Conservation (phyloP, 1,140 invertebrate genomes). For the Choristoneura fumiferana region DNA sequence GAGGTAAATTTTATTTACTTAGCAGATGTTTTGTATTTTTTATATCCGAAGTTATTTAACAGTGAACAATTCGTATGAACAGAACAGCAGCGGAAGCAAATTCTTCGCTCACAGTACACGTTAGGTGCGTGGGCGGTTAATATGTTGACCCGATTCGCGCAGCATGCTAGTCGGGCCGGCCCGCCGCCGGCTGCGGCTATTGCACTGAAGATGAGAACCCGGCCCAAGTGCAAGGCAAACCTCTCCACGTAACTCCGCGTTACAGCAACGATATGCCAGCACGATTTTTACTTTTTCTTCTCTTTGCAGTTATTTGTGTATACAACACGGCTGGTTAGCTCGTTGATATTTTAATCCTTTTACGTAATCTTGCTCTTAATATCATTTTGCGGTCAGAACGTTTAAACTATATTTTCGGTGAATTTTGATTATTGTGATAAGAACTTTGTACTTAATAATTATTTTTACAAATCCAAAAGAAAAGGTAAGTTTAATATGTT, state of each 20-base stretch:
- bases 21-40: no score
- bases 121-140: conserved; percentile 23
- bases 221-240: conserved; percentile 67
- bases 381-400: no score
- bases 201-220: conserved; percentile 61
- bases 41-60: no score
- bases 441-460: no score
- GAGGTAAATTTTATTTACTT: no score
- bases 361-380: not conserved
- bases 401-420: no score
- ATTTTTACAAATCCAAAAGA: no score
- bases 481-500: no score
- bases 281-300: conserved; percentile 9
- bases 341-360: conserved; percentile 4
- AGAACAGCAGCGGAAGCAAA: no score
- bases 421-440: no score
- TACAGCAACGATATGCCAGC: conserved; percentile 33
- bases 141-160: conserved; percentile 41
- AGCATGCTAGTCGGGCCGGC: conserved; percentile 26
- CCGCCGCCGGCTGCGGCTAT: conserved; percentile 48
- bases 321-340: not conserved
- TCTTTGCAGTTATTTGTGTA: conserved; percentile 1
- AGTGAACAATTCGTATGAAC: no score
- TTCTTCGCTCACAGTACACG: not conserved
- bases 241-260: conserved; percentile 54